Evolutionary conservation across 1,140 invertebrate species (phyloP).

Genomic region (Notospermus geniculatus): DNA sequence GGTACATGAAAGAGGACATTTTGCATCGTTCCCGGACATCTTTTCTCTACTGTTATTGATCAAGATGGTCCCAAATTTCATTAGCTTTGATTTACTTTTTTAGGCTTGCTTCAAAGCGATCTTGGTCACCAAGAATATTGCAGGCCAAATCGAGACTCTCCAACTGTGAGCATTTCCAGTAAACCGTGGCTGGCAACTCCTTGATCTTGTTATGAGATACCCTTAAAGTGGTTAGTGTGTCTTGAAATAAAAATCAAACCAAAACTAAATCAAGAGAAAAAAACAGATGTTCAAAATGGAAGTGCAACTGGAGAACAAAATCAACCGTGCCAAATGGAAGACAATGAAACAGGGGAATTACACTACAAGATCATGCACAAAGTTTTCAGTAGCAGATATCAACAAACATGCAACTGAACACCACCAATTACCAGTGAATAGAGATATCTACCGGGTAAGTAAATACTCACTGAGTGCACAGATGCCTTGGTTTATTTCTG

Average conservation of each 20-base stretch:
- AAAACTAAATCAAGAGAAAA: conserved; percentile 25
- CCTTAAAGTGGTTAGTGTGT: conserved; percentile 83
- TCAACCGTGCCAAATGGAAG: too few species aligned
- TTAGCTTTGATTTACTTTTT: not conserved
- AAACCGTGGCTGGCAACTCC: conserved; percentile 23
- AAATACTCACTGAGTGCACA: conserved; percentile 67
- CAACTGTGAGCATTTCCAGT: conserved; percentile 37
- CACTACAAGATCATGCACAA: not conserved
- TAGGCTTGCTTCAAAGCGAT: conserved; percentile 1
- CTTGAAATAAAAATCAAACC: too few species aligned
- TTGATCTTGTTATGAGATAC: conserved; percentile 87
- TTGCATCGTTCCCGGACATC: not conserved
- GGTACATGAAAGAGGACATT: not conserved
- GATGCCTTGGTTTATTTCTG: conserved; percentile 79
- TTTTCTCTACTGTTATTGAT: too few species aligned
- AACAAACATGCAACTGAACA: not conserved
- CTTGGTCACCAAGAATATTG: conserved; percentile 33
- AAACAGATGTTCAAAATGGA: not conserved
- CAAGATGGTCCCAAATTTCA: too few species aligned
- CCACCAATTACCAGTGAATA: not conserved
- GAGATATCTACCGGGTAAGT: not conserved
- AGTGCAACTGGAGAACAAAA: too few species aligned
- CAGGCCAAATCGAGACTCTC: conserved; percentile 32
- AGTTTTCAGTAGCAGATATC: not conserved
- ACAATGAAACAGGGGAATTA: too few species aligned